These are phyloP conservation scores for Gorsachius goisagi DNA, from an alignment of 2,113 vertebrate genomes.

Conservation along the genomic window DNA sequence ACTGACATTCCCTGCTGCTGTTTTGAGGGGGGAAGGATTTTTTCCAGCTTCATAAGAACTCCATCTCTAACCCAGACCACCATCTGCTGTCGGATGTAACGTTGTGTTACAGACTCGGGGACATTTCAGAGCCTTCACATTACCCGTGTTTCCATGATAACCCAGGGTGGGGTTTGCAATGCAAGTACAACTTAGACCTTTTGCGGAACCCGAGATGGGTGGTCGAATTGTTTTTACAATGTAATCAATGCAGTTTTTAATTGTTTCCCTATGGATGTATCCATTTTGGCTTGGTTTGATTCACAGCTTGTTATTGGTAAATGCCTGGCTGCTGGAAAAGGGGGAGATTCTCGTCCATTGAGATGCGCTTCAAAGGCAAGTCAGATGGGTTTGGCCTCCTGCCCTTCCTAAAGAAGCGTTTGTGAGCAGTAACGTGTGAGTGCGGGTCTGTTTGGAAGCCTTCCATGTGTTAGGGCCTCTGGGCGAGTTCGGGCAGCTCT, in stretches of 20 bases:
- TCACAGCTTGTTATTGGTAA: conserved; percentile 61
- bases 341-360: not conserved
- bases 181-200: conserved; percentile 63
- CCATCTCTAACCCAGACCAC: conserved; percentile 53
- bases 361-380: not conserved
- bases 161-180: conserved; percentile 50
- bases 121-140: conserved; percentile 66
- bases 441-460: not conserved
- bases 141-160: conserved; percentile 49
- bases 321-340: conserved; percentile 54
- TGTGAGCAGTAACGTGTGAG: not conserved
- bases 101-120: conserved; percentile 58
- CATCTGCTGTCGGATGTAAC: conserved; percentile 63
- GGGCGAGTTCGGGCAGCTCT: not conserved
- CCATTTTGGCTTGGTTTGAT: conserved; percentile 60
- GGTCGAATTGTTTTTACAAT: conserved; percentile 68
- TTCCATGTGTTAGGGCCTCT: not conserved
- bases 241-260: conserved; percentile 69
- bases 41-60: conserved; percentile 37
- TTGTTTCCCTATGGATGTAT: conserved; percentile 61
- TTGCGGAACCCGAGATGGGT: conserved; percentile 40
- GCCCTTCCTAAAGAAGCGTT: not conserved
- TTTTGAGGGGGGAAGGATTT: not conserved
- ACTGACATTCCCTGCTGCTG: not conserved
- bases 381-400: conserved; percentile 1